A percentile compares a stretch with the other conserved stretches of the same genome.
Conservation (phyloP, 2,888 invertebrate genomes). For the Cataglyphis altisquamis region DNA sequence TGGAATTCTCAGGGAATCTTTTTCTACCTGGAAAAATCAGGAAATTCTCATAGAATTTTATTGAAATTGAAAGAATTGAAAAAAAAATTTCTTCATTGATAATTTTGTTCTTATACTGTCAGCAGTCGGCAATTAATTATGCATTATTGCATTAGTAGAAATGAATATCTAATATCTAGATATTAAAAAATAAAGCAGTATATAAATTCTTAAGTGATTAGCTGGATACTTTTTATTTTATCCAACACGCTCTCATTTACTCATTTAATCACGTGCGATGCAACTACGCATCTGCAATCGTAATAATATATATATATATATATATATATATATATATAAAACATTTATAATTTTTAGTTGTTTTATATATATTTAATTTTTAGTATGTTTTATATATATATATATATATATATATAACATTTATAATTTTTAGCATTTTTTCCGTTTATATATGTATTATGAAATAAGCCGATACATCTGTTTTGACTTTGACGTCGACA, state of each 20-base stretch:
- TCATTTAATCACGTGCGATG: background rate
- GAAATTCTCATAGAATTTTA: too few relatives aligned
- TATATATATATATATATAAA: background rate
- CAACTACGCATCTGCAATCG: background rate
- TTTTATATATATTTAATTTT: too few relatives aligned
- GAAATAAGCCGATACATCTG: background rate
- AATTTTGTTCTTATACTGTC: too few relatives aligned
- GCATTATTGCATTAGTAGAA: background rate
- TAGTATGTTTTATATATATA: too few relatives aligned
- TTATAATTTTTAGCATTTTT: constrained; percentile 25
- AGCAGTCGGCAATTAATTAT: too few relatives aligned
- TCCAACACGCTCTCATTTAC: background rate
- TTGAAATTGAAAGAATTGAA: too few relatives aligned
- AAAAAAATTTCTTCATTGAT: too few relatives aligned
- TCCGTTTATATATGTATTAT: background rate
- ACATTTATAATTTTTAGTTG: constrained; percentile 6
- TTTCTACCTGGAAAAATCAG: too few relatives aligned
- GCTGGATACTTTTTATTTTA: background rate
- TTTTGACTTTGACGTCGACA: background rate
- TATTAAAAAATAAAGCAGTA: background rate
- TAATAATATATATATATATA: background rate
- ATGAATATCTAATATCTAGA: background rate
- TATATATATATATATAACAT: background rate
- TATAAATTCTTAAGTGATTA: background rate
- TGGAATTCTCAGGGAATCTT: too few relatives aligned